phyloP scores from a whole-genome alignment of 2,888 invertebrate species.

The Tridacna crocea region DNA sequence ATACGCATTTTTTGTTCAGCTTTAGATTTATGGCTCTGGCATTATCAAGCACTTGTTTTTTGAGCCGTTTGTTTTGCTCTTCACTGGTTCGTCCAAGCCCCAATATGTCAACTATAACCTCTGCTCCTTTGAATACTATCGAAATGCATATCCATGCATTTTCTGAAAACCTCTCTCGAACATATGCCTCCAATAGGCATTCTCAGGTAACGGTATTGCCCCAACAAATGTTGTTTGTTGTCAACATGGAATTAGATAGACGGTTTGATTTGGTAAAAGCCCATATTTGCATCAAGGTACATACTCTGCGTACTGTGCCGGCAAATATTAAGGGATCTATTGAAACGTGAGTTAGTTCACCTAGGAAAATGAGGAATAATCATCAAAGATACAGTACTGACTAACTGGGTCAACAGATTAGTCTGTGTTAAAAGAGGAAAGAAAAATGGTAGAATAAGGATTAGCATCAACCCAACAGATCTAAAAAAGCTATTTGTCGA shows the following conservation, averaged over 20 bases:
- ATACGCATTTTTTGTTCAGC: slow-evolving; percentile 43
- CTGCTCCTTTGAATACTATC: slow-evolving; percentile 38
- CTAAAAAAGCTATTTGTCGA: too few relatives aligned
- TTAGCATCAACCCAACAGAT: too few relatives aligned
- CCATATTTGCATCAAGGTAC: slow-evolving; percentile 38
- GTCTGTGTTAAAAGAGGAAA: too few relatives aligned
- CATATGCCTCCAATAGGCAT: slow-evolving; percentile 48
- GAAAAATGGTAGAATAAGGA: too few relatives aligned
- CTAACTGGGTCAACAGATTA: too few relatives aligned
- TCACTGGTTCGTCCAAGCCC: slow-evolving; percentile 42
- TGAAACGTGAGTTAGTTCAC: too few relatives aligned
- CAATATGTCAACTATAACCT: slow-evolving; percentile 28
- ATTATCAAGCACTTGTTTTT: slow-evolving; percentile 27
- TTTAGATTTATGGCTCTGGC: slow-evolving; percentile 35
- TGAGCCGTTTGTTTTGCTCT: slow-evolving; percentile 38
- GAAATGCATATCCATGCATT: slow-evolving; percentile 47
- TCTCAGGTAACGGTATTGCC: slow-evolving; percentile 41
- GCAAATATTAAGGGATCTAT: too few relatives aligned
- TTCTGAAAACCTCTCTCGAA: slow-evolving; percentile 42
- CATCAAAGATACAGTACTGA: too few relatives aligned
- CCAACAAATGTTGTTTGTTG: too few relatives aligned
- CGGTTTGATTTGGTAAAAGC: slow-evolving; percentile 30
- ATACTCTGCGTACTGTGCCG: too few relatives aligned
- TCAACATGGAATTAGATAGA: too few relatives aligned
- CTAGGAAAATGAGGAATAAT: too few relatives aligned